phyloP scores from a whole-genome alignment of 2,888 invertebrate species.

The Agrotis puta region DNA sequence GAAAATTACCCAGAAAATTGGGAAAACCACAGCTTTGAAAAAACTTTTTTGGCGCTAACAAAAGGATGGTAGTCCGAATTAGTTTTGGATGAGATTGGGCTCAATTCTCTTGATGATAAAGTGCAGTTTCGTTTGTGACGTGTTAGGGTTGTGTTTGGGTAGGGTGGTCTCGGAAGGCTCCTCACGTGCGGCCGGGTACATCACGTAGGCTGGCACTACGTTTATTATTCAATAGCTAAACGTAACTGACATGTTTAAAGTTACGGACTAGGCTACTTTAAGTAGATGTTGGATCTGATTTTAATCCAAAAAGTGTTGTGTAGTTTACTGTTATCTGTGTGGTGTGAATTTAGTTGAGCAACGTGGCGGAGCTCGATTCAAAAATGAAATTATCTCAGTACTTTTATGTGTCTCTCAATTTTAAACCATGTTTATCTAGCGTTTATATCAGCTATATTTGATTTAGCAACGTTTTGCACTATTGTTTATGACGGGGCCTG shows the following conservation, averaged over 20 bases:
- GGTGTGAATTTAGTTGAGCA: constrained; percentile 24
- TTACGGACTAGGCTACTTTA: constrained; percentile 60
- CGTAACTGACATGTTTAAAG: constrained; percentile 82
- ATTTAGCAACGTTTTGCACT: neutral
- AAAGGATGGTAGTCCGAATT: constrained; percentile 69
- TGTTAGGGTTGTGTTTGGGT: constrained; percentile 69
- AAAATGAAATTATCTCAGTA: neutral
- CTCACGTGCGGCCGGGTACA: constrained; percentile 79
- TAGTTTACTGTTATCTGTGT: constrained; percentile 29
- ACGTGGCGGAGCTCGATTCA: neutral
- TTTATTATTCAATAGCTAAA: constrained; percentile 86
- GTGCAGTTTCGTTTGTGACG: constrained; percentile 76
- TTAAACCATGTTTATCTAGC: neutral
- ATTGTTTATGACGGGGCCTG: no score
- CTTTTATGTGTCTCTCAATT: neutral
- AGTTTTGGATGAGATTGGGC: constrained; percentile 69
- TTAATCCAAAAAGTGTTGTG: constrained; percentile 52
- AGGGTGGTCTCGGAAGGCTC: constrained; percentile 72
- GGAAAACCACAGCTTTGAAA: constrained; percentile 78
- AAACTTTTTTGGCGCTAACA: constrained; percentile 70
- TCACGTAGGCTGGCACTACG: constrained; percentile 77
- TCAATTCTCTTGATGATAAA: constrained; percentile 71
- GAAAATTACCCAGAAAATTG: constrained; percentile 79
- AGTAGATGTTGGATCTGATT: constrained; percentile 61
- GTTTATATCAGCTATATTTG: neutral